Evolutionary conservation across 2,797 vertebrate species (phyloP).

Genomic region (Cyclura pinguis): DNA sequence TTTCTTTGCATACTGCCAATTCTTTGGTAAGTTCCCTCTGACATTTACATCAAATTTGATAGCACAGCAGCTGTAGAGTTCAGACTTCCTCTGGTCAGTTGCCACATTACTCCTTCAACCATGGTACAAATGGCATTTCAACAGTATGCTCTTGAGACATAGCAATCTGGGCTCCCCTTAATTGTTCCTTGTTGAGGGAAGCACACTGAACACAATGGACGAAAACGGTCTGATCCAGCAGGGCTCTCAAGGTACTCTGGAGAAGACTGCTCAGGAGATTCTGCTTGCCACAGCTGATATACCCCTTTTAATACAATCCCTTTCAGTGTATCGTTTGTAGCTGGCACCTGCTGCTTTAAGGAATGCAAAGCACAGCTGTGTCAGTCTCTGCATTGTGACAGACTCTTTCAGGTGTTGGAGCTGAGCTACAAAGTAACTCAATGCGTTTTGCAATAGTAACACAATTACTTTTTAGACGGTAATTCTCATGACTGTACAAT

Average conservation of each 20-base stretch:
- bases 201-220: no score
- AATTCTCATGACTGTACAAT: no score
- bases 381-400: background rate
- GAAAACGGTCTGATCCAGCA: background rate
- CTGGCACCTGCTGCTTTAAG: background rate
- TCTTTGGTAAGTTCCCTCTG: background rate
- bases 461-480: no score
- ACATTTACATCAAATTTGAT: background rate
- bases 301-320: background rate
- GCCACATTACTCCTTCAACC: background rate
- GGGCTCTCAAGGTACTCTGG: background rate
- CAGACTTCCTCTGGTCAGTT: background rate
- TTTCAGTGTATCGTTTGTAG: no score
- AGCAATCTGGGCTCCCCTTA: background rate
- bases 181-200: background rate
- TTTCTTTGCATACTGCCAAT: background rate
- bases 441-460: no score
- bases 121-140: background rate
- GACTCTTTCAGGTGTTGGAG: background rate
- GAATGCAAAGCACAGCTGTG: background rate
- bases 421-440: no score
- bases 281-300: background rate
- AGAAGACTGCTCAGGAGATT: background rate
- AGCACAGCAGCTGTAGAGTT: background rate
- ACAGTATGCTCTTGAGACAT: background rate